Base-by-base conservation (phyloP, 1,140 invertebrate species). In the Sipha flava region DNA sequence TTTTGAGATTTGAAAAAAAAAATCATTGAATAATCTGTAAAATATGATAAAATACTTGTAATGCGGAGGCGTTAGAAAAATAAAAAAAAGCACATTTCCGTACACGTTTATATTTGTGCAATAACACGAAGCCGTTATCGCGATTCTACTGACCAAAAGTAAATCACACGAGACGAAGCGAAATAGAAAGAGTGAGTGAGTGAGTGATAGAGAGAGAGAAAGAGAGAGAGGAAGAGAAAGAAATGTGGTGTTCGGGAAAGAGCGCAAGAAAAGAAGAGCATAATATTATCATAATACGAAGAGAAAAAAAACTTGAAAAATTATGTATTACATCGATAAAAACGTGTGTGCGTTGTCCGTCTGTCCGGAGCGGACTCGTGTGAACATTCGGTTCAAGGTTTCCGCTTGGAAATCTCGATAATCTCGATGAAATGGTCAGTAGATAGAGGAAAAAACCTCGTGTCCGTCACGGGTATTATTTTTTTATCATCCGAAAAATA, bases 331-430 rank as follows among this genome's bases (percentile, higher is more conserved):
- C 21, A 16, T 34, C 47, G 72, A 75, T 57, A 57, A 26, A 21
- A 75, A 57, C 72, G 31, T 34, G 72, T 57, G 64, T 45, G 64
- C 40, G 64, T 68, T 68, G 37, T 68, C 40, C 64, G 64, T 43
- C 64, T 68, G 5, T 52, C 3, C 70, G n/a, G 29, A 73, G 29
- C 70, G 34, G 45, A 54, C 72, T 54, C 72, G 72, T 75, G 72
- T 75, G 72, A 75, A 75, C 49, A 75, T 75, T 54, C 72, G 72
- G 72, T 75, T 75, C 72, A 75, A 75, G 72, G 72, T 57, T 57
- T 75, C 49, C 21, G 31, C 31, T 45, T 40, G 49, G 31, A 57
- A 75, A 75, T 75, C 72, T 57, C 72, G 72, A 57, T 57, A 75
- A 75, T 75, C 72, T 75, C 49, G 49, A 57, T 21, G 47, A 26